Evolutionary conservation across 2,113 vertebrate species (phyloP).

Genomic region (Polypterus senegalus): DNA sequence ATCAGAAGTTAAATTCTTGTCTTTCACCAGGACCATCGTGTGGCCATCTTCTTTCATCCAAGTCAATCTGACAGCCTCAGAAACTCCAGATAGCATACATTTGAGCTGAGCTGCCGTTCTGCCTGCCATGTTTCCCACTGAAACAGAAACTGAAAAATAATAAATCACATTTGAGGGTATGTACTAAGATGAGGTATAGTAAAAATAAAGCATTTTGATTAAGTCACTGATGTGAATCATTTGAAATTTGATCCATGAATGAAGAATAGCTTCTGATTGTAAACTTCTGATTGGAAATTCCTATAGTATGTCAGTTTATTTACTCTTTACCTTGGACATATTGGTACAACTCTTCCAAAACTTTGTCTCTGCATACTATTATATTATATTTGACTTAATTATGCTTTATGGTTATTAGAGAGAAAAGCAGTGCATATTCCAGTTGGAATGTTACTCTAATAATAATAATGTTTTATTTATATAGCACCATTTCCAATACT

Average conservation of each 20-base stretch:
- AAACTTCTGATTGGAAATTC: too few species aligned
- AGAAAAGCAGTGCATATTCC: too few species aligned
- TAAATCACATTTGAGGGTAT: neutral
- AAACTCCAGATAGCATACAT: neutral
- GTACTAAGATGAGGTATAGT: neutral
- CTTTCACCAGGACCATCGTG: neutral
- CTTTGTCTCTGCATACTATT: too few species aligned
- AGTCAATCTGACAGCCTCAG: neutral
- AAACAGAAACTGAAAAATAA: neutral
- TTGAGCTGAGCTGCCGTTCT: neutral
- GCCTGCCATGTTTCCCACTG: neutral
- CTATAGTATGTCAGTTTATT: too few species aligned
- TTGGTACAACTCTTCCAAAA: too few species aligned
- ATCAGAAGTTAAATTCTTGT: neutral
- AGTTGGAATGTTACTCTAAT: too few species aligned
- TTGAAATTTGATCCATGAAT: neutral
- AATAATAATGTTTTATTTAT: too few species aligned
- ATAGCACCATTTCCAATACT: too few species aligned
- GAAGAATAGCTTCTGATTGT: neutral
- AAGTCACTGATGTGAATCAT: neutral
- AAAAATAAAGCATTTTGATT: neutral
- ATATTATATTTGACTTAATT: too few species aligned
- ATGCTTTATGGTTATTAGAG: too few species aligned
- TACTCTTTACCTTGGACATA: too few species aligned
- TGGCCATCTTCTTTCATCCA: neutral